Evolutionary conservation across 2,113 vertebrate genomes (phyloP), one percentile per base, ranked within the genome.

Genomic region (Peucedramus taeniatus): DNA sequence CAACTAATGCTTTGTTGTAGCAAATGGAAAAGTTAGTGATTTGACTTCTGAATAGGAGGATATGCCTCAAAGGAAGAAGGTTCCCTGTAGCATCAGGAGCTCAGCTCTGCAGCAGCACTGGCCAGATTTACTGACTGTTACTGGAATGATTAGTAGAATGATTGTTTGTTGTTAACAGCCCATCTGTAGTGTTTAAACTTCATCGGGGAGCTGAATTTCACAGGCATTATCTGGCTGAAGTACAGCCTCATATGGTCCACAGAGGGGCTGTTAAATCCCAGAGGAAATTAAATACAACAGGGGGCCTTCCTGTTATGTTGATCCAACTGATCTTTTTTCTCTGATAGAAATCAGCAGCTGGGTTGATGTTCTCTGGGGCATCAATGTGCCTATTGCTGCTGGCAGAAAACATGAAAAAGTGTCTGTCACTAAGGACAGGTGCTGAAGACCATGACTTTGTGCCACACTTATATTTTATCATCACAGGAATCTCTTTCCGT

Each of bases 241-340:
- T 76, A 89, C 87, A 92, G 74, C 77, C 65, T 97, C 94, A 95
- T 96, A 94, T 94, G 90, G 90, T 90, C 91, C 70, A 77, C 93
- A 95, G 95, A 97, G 91, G 83, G 89, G 61, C 91, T 92, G 85
- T 94, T 92, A 94, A 97, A 96, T 91, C 94, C 95, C 95, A 89
- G 76, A 94, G 92, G 96, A 95, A 97, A 96, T 96, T 74, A 97
- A 96, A 96, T 96, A 97, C 94, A 91, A 92, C 94, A 89, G 90
- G 96, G 63, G 92, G 90, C 60, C 92, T 97, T 97, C 89, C 91
- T 96, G 90, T 97, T 95, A 90, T 96, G 89, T 93, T 87, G 66
- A 80, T 96, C 79, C 90, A 94, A 85, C 83, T 89, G 87, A 76
- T 96, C 37, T 94, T 92, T 91, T 94, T 72, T 91, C 64, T 94